A percentile compares a stretch with the other conserved stretches of the same genome.
Evolutionary conservation across 2,888 invertebrate species (phyloP).

Genomic region (Bombyx huttoni): DNA sequence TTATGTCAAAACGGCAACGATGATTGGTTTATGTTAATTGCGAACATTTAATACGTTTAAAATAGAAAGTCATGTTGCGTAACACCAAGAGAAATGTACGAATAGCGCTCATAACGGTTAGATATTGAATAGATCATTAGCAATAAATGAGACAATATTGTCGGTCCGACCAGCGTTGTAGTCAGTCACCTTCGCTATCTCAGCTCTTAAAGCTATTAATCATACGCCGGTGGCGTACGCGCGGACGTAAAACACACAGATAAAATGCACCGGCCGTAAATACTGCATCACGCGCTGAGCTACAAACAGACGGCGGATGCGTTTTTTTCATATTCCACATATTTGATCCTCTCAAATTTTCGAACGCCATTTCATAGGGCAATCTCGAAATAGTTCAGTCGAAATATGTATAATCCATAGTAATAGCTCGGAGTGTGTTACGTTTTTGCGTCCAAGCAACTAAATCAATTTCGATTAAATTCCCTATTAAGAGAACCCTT

Average conservation of each 20-base stretch:
- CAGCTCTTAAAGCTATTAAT: conserved; percentile 41
- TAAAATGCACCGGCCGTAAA: conserved; percentile 34
- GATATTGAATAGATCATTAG: conserved; percentile 57
- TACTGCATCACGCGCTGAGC: conserved; percentile 38
- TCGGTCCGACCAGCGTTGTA: conserved; percentile 26
- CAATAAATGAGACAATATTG: conserved; percentile 64
- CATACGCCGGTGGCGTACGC: conserved; percentile 41
- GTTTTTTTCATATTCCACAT: no score
- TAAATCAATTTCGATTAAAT: no score
- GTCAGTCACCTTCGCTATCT: conserved; percentile 36
- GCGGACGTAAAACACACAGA: conserved; percentile 53
- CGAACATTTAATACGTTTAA: conserved; percentile 16
- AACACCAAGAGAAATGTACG: conserved; percentile 8
- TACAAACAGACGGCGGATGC: background rate
- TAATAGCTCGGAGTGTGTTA: no score
- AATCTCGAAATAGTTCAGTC: no score
- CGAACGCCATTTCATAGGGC: no score
- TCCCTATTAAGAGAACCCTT: no score
- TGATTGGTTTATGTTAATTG: conserved; percentile 22
- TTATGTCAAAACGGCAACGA: conserved; percentile 8
- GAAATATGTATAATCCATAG: no score
- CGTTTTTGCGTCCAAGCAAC: no score
- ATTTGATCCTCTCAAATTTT: no score
- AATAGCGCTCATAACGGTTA: conserved; percentile 14
- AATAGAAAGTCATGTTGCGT: conserved; percentile 36